phyloP scores from a whole-genome alignment of 2,113 vertebrate genomes.

The Aldabrachelys gigantea region DNA sequence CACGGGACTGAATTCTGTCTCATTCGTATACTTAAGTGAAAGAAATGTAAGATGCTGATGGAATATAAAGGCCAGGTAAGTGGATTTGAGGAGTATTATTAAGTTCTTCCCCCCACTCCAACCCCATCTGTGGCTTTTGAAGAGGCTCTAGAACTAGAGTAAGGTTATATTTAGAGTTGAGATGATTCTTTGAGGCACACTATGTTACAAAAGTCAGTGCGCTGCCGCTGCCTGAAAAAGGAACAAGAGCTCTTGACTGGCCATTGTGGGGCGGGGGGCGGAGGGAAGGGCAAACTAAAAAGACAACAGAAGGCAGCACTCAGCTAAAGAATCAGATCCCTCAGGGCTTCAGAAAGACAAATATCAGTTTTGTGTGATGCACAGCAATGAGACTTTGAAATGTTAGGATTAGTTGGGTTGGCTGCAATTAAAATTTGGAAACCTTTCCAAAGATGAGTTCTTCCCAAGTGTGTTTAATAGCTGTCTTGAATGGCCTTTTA shows the following conservation, averaged over 20 bases:
- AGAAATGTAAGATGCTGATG: slow-evolving; percentile 1
- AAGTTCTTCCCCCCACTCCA: slow-evolving; percentile 12
- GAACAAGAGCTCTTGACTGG: background rate
- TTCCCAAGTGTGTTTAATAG: background rate
- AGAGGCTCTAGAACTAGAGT: background rate
- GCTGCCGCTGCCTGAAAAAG: background rate
- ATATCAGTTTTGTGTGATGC: slow-evolving; percentile 5
- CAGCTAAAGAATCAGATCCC: background rate
- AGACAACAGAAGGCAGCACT: background rate
- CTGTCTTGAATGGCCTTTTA: background rate
- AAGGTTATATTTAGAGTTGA: background rate
- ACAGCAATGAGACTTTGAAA: slow-evolving; percentile 22
- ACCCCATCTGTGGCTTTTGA: background rate
- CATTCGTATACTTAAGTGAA: slow-evolving; percentile 39
- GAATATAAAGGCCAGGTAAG: slow-evolving; percentile 52
- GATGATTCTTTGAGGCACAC: background rate
- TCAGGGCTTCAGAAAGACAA: background rate
- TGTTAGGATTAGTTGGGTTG: background rate
- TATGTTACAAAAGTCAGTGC: background rate
- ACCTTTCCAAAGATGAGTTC: background rate
- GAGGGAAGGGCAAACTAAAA: background rate
- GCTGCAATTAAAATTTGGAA: background rate
- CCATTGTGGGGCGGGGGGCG: background rate
- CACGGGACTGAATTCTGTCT: slow-evolving; percentile 19
- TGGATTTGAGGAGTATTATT: background rate